A percentile compares a stretch with the other conserved stretches of the same genome.
Evolutionary conservation across 37 sponge, comb jelly and placozoan species (phyloP).

Genomic region (Petrosia ficiformis): DNA sequence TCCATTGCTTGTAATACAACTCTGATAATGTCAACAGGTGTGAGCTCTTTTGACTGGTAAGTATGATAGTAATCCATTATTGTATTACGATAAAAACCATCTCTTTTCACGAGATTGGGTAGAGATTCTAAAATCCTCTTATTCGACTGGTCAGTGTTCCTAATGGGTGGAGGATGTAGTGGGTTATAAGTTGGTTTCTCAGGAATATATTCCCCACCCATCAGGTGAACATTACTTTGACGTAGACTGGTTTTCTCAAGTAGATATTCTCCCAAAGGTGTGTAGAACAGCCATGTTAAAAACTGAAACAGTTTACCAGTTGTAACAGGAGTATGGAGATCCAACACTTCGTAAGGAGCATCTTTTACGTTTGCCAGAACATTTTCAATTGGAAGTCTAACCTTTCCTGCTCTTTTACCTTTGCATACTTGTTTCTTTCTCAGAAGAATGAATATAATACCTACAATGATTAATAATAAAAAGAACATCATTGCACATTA

Average conservation of each 20-base stretch:
- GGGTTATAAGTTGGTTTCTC: conserved; percentile 60
- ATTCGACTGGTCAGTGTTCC: background rate
- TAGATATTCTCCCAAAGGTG: conserved; percentile 46
- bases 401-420: conserved; percentile 1
- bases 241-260: conserved; percentile 6
- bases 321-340: conserved; percentile 26
- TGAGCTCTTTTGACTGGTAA: conserved; percentile 20
- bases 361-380: background rate
- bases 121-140: background rate
- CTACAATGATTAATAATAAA: background rate
- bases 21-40: conserved; percentile 53
- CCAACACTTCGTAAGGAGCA: conserved; percentile 13
- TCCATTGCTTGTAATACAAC: conserved; percentile 48
- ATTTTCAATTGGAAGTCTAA: background rate
- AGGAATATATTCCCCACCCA: conserved; percentile 45
- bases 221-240: conserved; percentile 10
- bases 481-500: too few species aligned
- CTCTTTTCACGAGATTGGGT: background rate
- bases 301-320: conserved; percentile 41
- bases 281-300: conserved; percentile 39
- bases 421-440: background rate
- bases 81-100: background rate
- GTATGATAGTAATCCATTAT: conserved; percentile 21
- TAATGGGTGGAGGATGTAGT: conserved; percentile 9
- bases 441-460: background rate